Percentiles rank a stretch among this genome's conserved stretches.
phyloP scores from a whole-genome alignment of 2,797 vertebrate genomes.

The Phalloptychus januarius region DNA sequence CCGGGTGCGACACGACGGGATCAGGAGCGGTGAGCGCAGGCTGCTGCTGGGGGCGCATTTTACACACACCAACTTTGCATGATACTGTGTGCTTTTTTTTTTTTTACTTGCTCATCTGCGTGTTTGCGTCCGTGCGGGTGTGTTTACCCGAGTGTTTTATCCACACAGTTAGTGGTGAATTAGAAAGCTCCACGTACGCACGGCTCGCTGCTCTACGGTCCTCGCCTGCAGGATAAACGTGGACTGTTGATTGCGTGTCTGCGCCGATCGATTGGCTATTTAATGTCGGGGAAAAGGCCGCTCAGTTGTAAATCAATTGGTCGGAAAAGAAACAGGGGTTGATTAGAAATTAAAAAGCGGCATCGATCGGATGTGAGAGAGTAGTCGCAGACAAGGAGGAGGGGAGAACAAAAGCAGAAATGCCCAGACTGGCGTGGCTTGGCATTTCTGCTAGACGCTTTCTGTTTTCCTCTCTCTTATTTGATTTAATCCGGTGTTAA shows the following conservation, averaged over 20 bases:
- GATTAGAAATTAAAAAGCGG: conserved; percentile 18
- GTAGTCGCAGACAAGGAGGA: conserved; percentile 39
- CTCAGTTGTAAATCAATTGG: background rate
- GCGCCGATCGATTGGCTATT: conserved; percentile 17
- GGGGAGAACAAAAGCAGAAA: conserved; percentile 67
- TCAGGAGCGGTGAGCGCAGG: conserved; percentile 65
- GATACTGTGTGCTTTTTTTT: conserved; percentile 23
- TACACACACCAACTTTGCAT: conserved; percentile 69
- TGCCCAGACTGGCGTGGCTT: conserved; percentile 71
- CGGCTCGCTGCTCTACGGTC: conserved; percentile 41
- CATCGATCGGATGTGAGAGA: conserved; percentile 50
- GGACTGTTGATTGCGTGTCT: conserved; percentile 51
- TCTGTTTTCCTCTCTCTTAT: conserved; percentile 7
- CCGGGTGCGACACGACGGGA: conserved; percentile 58
- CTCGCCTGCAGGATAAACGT: conserved; percentile 57
- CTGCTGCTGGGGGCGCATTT: conserved; percentile 43
- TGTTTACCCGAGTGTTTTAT: conserved; percentile 30
- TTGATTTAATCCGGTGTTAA: background rate
- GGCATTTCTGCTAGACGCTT: conserved; percentile 48
- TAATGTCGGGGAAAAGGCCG: conserved; percentile 21
- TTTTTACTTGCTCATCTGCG: background rate
- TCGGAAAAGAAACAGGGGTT: background rate
- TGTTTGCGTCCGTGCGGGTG: background rate
- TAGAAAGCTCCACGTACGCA: conserved; percentile 71
- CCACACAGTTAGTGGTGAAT: conserved; percentile 38